Base-by-base conservation (phyloP, 2,797 vertebrate genomes). In the Rhynchotus rufescens region DNA sequence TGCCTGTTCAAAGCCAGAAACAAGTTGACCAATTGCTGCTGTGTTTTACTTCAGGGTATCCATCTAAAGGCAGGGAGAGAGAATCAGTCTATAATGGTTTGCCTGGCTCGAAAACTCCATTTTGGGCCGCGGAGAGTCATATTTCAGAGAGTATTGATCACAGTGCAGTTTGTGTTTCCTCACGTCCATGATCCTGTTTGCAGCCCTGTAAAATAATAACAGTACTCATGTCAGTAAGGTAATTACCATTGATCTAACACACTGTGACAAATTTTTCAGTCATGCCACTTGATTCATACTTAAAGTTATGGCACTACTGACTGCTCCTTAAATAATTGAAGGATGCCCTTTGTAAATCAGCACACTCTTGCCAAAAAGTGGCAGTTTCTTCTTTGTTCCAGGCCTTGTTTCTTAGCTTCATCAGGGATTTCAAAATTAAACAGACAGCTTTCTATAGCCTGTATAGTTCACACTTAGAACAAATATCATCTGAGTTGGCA, bases 151-250 rank as follows among this genome's bases (percentile, higher is more conserved):
- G 97, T 98, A 99, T 99, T 98, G 99, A 99, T 99, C 98, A 98
- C 98, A 93, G 94, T 94, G 96, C 97, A 97, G 96, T 97, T 97
- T 97, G 97, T 97, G 96, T 97, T 98, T 97, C 96, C 97, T 97
- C 96, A 96, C 94, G 96, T 97, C 97, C 96, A 94, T 97, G 97
- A 97, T 97, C 98, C 98, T 98, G 98, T 98, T 98, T 98, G 98
- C 99, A 98, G 98, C 98, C 98, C 98, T 99, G 99, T 99, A 99
- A 99, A 98, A 98, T 99, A 99, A 99, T 99, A 99, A 99, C 98
- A 98, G 98, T 98, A 99, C 98, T 99, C 98, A 93, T 99, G 99
- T 99, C 99, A 99, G 98, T 98, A 97, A 98, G 98, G 98, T 99
- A 99, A 99, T 99, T 99, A 99, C 98, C 98, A 99, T 99, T 99